These are phyloP conservation scores for Laticauda laticaudata DNA, from an alignment of 2,113 vertebrate species.

Conservation along the genomic window DNA sequence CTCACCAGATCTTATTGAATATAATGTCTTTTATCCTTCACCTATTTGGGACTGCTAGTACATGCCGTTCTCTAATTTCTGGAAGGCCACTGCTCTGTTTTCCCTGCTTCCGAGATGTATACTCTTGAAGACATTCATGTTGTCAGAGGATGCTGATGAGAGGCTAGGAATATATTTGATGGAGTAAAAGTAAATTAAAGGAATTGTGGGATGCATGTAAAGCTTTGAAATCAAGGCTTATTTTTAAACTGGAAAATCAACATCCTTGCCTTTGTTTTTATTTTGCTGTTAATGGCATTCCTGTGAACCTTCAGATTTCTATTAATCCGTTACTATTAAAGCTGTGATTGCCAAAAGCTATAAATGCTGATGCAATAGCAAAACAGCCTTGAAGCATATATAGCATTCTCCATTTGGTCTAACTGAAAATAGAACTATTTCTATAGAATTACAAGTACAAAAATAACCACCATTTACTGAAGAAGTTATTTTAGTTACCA, in stretches of 20 bases:
- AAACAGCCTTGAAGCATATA: not conserved
- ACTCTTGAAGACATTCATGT: not conserved
- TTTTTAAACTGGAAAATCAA: not conserved
- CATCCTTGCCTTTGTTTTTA: not conserved
- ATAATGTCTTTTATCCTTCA: not conserved
- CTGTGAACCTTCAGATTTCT: conserved; percentile 3
- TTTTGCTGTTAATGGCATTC: not conserved
- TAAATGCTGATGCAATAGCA: not conserved
- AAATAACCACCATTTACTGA: conserved; percentile 9
- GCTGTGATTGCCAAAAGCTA: conserved; percentile 1
- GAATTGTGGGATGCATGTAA: too few relatives aligned
- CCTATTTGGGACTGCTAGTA: not conserved
- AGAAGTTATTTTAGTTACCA: conserved; percentile 18
- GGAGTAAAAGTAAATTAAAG: not conserved
- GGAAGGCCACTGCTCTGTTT: not conserved
- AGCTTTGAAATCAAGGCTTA: not conserved
- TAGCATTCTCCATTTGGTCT: conserved; percentile 9
- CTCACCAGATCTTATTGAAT: not conserved
- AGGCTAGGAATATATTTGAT: not conserved
- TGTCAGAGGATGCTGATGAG: not conserved
- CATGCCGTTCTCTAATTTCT: not conserved
- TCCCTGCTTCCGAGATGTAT: not conserved
- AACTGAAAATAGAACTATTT: conserved; percentile 4
- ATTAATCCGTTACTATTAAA: conserved; percentile 1
- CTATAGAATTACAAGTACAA: conserved; percentile 30